Base-by-base conservation (phyloP, 2,113 vertebrate genomes). In the Ctenodactylus gundi region DNA sequence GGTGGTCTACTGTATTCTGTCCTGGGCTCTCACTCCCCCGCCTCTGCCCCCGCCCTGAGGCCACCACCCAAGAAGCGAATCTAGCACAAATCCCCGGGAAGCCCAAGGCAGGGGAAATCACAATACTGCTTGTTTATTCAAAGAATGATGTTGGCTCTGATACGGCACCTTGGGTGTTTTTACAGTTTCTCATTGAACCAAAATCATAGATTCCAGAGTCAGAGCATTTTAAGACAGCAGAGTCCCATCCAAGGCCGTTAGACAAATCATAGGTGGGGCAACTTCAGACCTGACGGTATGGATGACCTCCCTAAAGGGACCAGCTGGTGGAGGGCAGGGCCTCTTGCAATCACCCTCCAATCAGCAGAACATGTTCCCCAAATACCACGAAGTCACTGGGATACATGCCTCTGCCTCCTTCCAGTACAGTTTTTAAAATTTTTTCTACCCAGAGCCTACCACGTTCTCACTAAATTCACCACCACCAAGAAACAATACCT, bases 41-140 rank as follows among this genome's bases (percentile, higher is more conserved):
- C 49, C n/a, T n/a, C n/a, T n/a, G n/a, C n/a, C n/a, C 14, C 21
- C 17, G n/a, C 57, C 49, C 4, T 23, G 62, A 75, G 60, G 70
- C 62, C 68, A 7, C 90, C 41, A 11, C 67, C 44, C 8, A 29
- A 84, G 60, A 81, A 94, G 62, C 34, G 82, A 91, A 58, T 87
- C 67, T 75, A 94, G 89, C 90, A 0, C 65, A 82, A 78, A n/a
- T 89, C 87, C 94, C 87, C 55, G 53, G 82, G 77, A 95, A 96
- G 95, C 80, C 77, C 86, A 41, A 29, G 51, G 65, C 31, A 81
- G 17, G 34, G 53, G 27, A 80, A 81, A 31, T 53, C 58, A 2
- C 23, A 27, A 15, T 14, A 1, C 44, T 27, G 29, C 46, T 78
- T 64, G 57, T 17, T 65, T 62, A 58, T 55, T 81, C 41, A 64